Conservation (phyloP, 2,113 vertebrate species). For the Etia nguti region DNA sequence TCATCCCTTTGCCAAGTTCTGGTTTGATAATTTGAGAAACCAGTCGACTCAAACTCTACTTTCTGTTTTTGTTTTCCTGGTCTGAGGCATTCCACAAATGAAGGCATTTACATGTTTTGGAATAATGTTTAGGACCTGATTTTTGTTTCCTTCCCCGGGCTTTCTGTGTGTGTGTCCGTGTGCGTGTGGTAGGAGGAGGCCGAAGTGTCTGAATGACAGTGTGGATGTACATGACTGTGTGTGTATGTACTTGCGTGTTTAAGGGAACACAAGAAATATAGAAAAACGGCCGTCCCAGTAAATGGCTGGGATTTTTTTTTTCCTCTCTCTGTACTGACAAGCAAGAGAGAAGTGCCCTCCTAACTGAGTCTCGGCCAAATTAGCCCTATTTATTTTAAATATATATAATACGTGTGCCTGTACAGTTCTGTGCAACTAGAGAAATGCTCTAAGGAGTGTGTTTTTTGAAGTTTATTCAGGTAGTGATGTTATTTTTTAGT, state of each 20-base stretch:
- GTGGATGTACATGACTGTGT: background rate
- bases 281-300: background rate
- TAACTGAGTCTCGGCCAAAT: conserved; percentile 59
- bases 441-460: conserved; percentile 62
- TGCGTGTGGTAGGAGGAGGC: conserved; percentile 47
- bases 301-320: conserved; percentile 18
- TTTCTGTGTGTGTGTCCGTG: conserved; percentile 54
- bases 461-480: conserved; percentile 71
- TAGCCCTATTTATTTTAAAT: conserved; percentile 79
- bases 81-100: conserved; percentile 67
- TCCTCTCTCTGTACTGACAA: conserved; percentile 25
- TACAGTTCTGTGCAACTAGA: conserved; percentile 76
- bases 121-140: conserved; percentile 43
- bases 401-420: conserved; percentile 76
- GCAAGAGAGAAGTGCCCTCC: conserved; percentile 42
- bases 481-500: conserved; percentile 69
- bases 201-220: conserved; percentile 10
- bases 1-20: background rate
- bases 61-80: conserved; percentile 1
- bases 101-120: conserved; percentile 68
- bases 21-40: conserved; percentile 23
- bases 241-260: conserved; percentile 1
- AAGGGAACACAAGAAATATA: conserved; percentile 35
- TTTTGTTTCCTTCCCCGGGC: conserved; percentile 36
- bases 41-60: conserved; percentile 7